These are phyloP conservation scores for Crenuchus spilurus DNA, from an alignment of 2,797 vertebrate genomes.

Conservation along the genomic window DNA sequence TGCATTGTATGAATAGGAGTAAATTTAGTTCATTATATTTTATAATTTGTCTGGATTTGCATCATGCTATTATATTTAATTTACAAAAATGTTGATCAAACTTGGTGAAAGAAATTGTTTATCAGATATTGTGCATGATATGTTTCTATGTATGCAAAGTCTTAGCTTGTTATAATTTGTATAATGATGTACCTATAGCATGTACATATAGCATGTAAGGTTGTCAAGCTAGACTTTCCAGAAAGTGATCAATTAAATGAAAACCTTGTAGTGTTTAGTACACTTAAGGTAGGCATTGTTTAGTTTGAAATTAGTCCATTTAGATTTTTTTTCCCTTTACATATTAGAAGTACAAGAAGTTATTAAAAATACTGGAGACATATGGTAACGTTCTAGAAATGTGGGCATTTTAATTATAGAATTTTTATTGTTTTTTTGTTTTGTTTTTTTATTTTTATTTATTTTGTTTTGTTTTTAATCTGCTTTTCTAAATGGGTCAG, in stretches of 20 bases:
- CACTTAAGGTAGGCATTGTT: background rate
- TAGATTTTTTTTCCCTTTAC: background rate
- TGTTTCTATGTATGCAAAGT: background rate
- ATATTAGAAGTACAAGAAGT: background rate
- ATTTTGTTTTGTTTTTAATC: conserved; percentile 56
- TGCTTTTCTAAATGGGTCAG: conserved; percentile 73
- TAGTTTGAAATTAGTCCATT: background rate
- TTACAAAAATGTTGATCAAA: background rate
- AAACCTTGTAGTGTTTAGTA: background rate
- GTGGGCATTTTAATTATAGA: conserved; percentile 51
- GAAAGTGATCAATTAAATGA: background rate
- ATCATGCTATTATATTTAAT: background rate
- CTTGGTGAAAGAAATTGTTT: background rate
- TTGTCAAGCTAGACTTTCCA: background rate
- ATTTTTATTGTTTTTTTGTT: conserved; percentile 58
- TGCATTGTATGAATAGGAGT: background rate
- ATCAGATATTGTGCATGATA: background rate
- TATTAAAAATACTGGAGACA: conserved; percentile 16
- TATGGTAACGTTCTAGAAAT: conserved; percentile 7
- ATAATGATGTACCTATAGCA: background rate
- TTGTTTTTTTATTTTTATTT: conserved; percentile 52
- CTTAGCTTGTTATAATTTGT: background rate
- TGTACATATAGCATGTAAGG: background rate
- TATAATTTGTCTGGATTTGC: background rate
- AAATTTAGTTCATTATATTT: background rate